Evolutionary conservation across 2,797 vertebrate species (phyloP).

Genomic region (Pogoniulus pusillus): DNA sequence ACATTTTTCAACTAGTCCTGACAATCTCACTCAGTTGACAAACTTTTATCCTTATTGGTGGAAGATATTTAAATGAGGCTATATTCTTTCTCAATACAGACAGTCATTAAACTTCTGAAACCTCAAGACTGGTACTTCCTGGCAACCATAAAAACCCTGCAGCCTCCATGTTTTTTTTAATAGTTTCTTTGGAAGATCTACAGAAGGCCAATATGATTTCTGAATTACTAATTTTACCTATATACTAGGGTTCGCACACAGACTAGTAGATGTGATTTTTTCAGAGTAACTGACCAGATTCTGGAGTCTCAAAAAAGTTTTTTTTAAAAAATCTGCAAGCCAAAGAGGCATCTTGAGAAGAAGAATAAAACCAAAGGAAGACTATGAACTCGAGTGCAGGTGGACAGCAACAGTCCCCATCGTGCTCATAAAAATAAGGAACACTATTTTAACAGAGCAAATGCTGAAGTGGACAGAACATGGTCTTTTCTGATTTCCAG

Average conservation of each 20-base stretch:
- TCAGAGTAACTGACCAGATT: not conserved
- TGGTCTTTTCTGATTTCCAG: not conserved
- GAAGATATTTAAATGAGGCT: slow-evolving; percentile 36
- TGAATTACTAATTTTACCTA: not conserved
- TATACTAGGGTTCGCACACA: not conserved
- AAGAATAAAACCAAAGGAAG: not conserved
- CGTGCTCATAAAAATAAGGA: not conserved
- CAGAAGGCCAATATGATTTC: not conserved
- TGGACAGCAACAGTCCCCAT: not conserved
- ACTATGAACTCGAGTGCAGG: not conserved
- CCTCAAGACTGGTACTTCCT: slow-evolving; percentile 58
- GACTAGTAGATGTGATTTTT: not conserved
- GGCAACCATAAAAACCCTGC: slow-evolving; percentile 37
- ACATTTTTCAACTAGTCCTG: slow-evolving; percentile 63
- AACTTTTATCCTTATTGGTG: slow-evolving; percentile 66
- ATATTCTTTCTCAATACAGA: not conserved
- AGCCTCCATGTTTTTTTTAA: not conserved
- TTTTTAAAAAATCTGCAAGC: not conserved
- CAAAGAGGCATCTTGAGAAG: not conserved
- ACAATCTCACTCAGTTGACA: slow-evolving; percentile 63
- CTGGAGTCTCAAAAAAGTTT: not conserved
- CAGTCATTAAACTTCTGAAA: slow-evolving; percentile 62
- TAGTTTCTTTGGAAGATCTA: not conserved
- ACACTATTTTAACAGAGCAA: fast-evolving
- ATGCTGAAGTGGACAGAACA: not conserved